A percentile compares a stretch with the other conserved stretches of the same genome.
phyloP scores from a whole-genome alignment of 2,888 invertebrate genomes.

The Hirtodrosophila duncani region DNA sequence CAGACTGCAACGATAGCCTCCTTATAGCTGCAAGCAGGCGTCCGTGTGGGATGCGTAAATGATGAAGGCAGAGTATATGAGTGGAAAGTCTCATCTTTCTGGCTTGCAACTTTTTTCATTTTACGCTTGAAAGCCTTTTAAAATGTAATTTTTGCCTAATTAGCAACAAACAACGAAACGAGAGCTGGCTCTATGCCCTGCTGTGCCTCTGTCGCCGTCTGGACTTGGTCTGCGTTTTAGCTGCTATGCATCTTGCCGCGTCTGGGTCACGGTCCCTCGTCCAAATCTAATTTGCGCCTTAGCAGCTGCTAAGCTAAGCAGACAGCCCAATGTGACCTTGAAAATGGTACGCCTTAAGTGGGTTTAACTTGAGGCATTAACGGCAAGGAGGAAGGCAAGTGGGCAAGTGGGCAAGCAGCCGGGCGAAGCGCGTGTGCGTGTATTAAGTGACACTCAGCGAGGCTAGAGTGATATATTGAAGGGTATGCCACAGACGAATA shows the following conservation, averaged over 20 bases:
- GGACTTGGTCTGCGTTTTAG: conserved; percentile 8
- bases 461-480: too few species aligned
- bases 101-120: conserved; percentile 69
- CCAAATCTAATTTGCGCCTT: conserved; percentile 67
- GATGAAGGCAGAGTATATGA: conserved; percentile 4
- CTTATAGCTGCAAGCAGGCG: conserved; percentile 15
- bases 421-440: too few species aligned
- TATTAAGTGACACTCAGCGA: too few species aligned
- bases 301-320: conserved; percentile 31
- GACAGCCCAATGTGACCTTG: conserved; percentile 38
- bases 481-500: too few species aligned
- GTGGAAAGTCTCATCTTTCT: background rate
- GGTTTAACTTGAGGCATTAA: conserved; percentile 52
- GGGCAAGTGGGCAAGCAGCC: too few species aligned
- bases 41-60: background rate
- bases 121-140: conserved; percentile 71
- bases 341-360: conserved; percentile 48
- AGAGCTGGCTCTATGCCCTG: conserved; percentile 9
- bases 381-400: too few species aligned
- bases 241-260: conserved; percentile 9
- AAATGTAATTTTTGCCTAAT: conserved; percentile 72
- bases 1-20: conserved; percentile 51
- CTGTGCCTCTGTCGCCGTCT: background rate
- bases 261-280: conserved; percentile 33
- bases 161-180: conserved; percentile 66